Evolutionary conservation across 2,113 vertebrate species (phyloP).

Genomic region (Callipepla californica): DNA sequence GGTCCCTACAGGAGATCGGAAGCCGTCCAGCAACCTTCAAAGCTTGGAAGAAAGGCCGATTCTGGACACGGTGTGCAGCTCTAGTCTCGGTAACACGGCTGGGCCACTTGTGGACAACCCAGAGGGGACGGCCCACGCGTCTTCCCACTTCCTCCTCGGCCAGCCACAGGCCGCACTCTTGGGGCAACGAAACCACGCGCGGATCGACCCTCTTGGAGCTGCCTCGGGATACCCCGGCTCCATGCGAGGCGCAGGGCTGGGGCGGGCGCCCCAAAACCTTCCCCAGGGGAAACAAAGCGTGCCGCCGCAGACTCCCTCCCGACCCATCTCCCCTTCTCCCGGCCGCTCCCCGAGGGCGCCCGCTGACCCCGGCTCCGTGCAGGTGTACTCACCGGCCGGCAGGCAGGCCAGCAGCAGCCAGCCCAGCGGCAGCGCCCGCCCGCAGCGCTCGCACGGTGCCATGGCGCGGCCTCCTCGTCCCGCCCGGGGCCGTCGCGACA

Average conservation of each 20-base stretch:
- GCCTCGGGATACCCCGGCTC: background rate
- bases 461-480: slow-evolving; percentile 45
- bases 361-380: background rate
- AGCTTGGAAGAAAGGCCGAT: background rate
- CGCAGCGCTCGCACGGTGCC: background rate
- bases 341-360: background rate
- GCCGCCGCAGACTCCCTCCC: background rate
- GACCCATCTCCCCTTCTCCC: background rate
- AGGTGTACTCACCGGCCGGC: slow-evolving; percentile 75
- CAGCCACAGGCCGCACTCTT: background rate
- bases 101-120: background rate
- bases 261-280: too few relatives aligned
- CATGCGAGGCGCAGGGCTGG: background rate
- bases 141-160: slow-evolving; percentile 5
- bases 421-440: background rate
- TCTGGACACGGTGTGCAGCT: accelerated
- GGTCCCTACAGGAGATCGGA: background rate
- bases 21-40: background rate
- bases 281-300: background rate
- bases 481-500: background rate
- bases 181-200: background rate
- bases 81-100: accelerated
- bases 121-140: background rate
- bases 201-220: background rate
- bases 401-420: slow-evolving; percentile 58